Base-by-base conservation (phyloP, 1,140 invertebrate genomes). In the Sitodiplosis mosellana region DNA sequence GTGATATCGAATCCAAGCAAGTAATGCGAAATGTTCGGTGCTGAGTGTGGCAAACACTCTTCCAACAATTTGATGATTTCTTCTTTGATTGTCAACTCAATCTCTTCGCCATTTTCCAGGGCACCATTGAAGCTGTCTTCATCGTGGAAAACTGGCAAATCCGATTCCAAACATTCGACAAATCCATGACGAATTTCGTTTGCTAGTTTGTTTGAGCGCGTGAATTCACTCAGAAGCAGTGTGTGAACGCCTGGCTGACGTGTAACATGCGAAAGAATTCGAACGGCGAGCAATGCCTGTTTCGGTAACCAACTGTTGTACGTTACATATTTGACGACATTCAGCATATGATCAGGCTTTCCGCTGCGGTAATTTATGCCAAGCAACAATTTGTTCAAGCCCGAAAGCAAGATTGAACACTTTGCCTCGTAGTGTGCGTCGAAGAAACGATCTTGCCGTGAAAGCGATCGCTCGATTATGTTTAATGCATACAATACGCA, bases 11-110 rank as follows among this genome's bases (percentile, higher is more conserved):
- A 91, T 2, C 89, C 90, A 0, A 93, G 69, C n/a, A 96, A 67
- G 61, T 83, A 89, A 60, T 91, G 87, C 4, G 85, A 77, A 4
- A 95, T 64, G 68, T 92, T 93, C 8, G 88, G 88, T 19, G 81
- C 61, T 1, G 80, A 75, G 44, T 83, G 74, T 2, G 70, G 70
- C 40, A 93, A 69, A 58, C 82, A 80, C 52, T 81, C 74, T 59
- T 87, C 76, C 53, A 93, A 60, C 8, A 93, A 63, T 49, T 76
- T 65, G 0, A 91, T 59, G 46, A 91, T 78, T 14, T 72, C 71
- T 58, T 73, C 77, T 65, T 75, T 83, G 50, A 71, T 76, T 59
- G 63, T 68, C 56, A 65, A 64, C 56, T 51, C 58, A 51, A 51
- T 49, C 47, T 50, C 57, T 21, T 55, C 42, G 47, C 46, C 34